phyloP scores from a whole-genome alignment of 2,888 invertebrate species.

The Zhengitettix transpicula region DNA sequence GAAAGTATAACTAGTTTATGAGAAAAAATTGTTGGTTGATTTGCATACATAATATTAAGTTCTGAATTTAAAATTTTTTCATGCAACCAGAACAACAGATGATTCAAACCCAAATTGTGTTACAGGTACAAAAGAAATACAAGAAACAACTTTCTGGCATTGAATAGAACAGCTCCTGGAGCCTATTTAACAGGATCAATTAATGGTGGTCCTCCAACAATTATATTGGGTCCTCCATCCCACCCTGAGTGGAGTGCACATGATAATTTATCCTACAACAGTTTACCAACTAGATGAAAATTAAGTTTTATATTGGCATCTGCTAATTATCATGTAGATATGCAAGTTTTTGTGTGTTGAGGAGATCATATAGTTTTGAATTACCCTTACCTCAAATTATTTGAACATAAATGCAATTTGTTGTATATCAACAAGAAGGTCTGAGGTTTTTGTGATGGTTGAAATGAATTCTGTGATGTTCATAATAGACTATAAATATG shows the following conservation, averaged over 20 bases:
- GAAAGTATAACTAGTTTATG: too few species aligned
- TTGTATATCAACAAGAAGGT: too few species aligned
- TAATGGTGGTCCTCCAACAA: conserved; percentile 6
- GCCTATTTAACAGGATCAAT: conserved; percentile 4
- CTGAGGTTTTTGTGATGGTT: too few species aligned
- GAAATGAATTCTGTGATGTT: too few species aligned
- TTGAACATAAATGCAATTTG: too few species aligned
- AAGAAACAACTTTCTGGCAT: too few species aligned
- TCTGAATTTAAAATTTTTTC: conserved; percentile 3
- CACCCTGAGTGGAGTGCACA: conserved; percentile 6
- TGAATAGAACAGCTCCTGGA: neutral
- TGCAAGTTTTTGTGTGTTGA: too few species aligned
- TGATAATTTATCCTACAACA: conserved; percentile 8
- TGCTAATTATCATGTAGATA: too few species aligned
- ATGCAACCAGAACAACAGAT: neutral
- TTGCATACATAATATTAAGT: neutral
- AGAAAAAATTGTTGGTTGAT: neutral
- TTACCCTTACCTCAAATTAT: too few species aligned
- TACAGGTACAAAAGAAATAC: neutral
- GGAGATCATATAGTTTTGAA: too few species aligned
- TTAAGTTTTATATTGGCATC: neutral
- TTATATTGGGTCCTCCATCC: conserved; percentile 6
- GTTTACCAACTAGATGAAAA: conserved; percentile 3
- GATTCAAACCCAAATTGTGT: neutral
- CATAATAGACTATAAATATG: too few species aligned